Evolutionary conservation across 2,113 vertebrate genomes (phyloP).

Genomic region (Ammodytes marinus): DNA sequence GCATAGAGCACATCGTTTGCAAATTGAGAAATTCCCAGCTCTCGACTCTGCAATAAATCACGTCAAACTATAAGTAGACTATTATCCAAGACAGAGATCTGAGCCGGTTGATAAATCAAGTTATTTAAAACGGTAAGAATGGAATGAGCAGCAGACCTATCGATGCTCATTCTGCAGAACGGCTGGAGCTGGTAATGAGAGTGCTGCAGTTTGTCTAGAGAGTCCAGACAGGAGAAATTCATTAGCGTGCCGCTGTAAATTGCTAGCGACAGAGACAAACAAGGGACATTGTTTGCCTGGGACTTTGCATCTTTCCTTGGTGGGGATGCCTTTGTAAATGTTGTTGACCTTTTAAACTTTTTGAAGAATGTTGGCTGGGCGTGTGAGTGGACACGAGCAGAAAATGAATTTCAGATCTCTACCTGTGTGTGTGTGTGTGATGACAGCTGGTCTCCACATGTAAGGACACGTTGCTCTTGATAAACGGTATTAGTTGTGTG

Average conservation of each 20-base stretch:
- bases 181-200: slow-evolving; percentile 26
- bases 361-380: slow-evolving; percentile 19
- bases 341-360: slow-evolving; percentile 13
- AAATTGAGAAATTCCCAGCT: not conserved
- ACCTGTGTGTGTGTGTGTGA: slow-evolving; percentile 10
- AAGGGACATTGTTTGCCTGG: not conserved
- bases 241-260: slow-evolving; percentile 31
- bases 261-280: slow-evolving; percentile 23
- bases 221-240: slow-evolving; percentile 18
- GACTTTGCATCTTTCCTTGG: slow-evolving; percentile 1
- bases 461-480: not conserved
- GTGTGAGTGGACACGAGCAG: not conserved
- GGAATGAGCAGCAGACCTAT: not conserved
- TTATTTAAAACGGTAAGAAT: not conserved
- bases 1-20: not conserved
- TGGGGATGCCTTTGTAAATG: not conserved
- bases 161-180: not conserved
- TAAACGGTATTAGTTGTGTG: slow-evolving; percentile 17
- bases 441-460: slow-evolving; percentile 41
- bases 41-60: not conserved
- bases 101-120: not conserved
- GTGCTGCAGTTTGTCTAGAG: slow-evolving; percentile 16
- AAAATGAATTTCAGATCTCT: slow-evolving; percentile 10
- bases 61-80: not conserved
- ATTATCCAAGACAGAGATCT: not conserved